Conservation (phyloP, 2,797 vertebrate species). For the Sylvia borin region DNA sequence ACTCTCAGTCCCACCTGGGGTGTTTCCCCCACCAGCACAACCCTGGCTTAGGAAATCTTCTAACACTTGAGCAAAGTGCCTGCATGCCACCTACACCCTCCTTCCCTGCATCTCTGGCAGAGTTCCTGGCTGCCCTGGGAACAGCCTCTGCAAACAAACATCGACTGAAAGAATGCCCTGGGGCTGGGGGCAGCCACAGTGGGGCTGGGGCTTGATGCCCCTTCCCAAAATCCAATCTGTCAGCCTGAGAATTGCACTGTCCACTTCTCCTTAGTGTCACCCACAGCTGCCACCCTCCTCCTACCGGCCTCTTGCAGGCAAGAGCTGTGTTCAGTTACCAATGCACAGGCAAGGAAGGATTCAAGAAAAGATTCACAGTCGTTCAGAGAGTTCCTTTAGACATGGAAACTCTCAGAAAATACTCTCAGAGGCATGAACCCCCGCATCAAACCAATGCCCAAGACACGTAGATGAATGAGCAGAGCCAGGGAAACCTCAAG, state of each 20-base stretch:
- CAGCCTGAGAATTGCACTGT: not conserved
- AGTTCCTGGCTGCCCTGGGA: not conserved
- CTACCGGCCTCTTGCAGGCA: not conserved
- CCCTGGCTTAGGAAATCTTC: not conserved
- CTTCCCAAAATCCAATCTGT: not conserved
- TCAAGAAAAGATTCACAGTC: slow-evolving; percentile 62
- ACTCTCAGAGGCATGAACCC: not conserved
- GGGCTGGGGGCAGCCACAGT: not conserved
- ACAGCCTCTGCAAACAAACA: not conserved
- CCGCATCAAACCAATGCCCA: not conserved
- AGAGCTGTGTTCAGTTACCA: not conserved
- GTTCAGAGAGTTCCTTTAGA: not conserved
- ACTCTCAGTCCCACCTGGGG: not conserved
- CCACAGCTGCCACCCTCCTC: not conserved
- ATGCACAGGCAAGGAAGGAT: not conserved
- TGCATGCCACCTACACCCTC: rapidly evolving
- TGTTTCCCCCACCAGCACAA: not conserved
- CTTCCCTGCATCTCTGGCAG: not conserved
- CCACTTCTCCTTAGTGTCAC: not conserved
- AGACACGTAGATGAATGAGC: rapidly evolving
- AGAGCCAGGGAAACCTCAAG: not conserved
- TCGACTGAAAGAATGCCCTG: rapidly evolving
- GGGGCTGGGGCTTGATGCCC: rapidly evolving
- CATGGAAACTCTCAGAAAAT: not conserved
- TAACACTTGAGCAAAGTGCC: not conserved